Evolutionary conservation across 2,888 invertebrate species (phyloP).

Genomic region (Drosophila diplacantha): DNA sequence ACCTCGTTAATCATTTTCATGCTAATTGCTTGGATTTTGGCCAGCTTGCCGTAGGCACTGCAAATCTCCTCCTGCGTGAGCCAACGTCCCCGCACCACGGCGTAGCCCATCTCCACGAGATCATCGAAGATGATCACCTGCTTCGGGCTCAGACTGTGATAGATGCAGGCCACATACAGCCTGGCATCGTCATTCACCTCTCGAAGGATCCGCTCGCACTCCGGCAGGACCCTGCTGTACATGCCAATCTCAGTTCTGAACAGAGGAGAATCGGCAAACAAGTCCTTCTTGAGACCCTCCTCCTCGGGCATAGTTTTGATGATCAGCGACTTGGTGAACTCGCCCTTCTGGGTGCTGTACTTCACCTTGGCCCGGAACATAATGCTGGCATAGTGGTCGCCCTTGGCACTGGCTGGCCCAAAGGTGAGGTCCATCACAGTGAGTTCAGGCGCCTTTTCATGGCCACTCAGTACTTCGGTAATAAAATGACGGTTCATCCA

Average conservation of each 20-base stretch:
- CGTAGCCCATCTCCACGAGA: slow-evolving; percentile 51
- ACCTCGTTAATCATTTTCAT: slow-evolving; percentile 74
- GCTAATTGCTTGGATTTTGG: slow-evolving; percentile 77
- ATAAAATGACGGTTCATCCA: slow-evolving; percentile 59
- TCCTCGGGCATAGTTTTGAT: slow-evolving; percentile 67
- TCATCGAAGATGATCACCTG: slow-evolving; percentile 64
- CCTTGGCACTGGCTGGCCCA: slow-evolving; percentile 45
- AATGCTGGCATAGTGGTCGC: slow-evolving; percentile 54
- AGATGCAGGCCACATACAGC: slow-evolving; percentile 44
- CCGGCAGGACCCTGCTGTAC: slow-evolving; percentile 65
- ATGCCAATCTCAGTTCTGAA: slow-evolving; percentile 69
- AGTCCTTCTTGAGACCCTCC: slow-evolving; percentile 59
- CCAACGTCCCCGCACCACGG: slow-evolving; percentile 50
- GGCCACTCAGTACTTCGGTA: slow-evolving; percentile 35
- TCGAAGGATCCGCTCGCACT: slow-evolving; percentile 58
- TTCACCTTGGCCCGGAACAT: slow-evolving; percentile 56
- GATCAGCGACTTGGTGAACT: slow-evolving; percentile 51
- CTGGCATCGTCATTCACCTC: slow-evolving; percentile 53
- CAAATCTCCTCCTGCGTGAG: slow-evolving; percentile 73
- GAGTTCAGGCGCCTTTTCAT: slow-evolving; percentile 33
- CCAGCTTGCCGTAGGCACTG: slow-evolving; percentile 73
- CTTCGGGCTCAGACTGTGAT: slow-evolving; percentile 38
- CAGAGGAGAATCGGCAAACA: slow-evolving; percentile 47
- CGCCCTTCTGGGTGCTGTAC: slow-evolving; percentile 39
- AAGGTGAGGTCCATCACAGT: slow-evolving; percentile 23